Evolutionary conservation across 1,140 invertebrate species (phyloP), one percentile per base, ranked within the genome.

Genomic region (Laupala kohalensis): DNA sequence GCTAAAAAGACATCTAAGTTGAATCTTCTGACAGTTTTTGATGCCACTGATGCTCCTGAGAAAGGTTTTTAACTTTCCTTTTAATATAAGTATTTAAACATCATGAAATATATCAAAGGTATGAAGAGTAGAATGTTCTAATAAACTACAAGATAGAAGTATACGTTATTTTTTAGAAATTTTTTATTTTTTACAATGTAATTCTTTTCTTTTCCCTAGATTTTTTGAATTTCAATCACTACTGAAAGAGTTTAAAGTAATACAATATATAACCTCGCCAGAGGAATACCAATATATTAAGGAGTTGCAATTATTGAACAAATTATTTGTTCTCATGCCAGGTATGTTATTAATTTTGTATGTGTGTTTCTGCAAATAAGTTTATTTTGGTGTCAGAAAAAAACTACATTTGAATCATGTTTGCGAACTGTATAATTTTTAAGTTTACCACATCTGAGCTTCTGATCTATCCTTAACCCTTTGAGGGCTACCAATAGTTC

Each of bases 261-360:
- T 84, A 25, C 80, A 78, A 71, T 90, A 83, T 77, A 76, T 74
- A 30, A 84, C 87, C 66, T 75, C 79, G 53, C 28, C 77, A 70
- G 73, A 78, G 69, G 74, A 82, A 23, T 81, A 81, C 71, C 75
- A 79, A 9, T 79, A 84, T 75, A 88, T 88, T 71, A 89, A 87
- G 80, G 92, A 19, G 80, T 94, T 62, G 95, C 96, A 2, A 96
- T 99, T 73, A 89, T 99, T 71, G 96, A 99, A 80, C 97, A 99
- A 84, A 94, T 97, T 76, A 92, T 98, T 74, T 96, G 94, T 83
- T 90, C 95, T 0, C 87, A 92, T 82, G 89, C 93, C 5, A 85
- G 86, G 85, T 90, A 79, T 74, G 62, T 25, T 37, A 4, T n/a
- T n/a, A n/a, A n/a, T n/a, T n/a, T n/a, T n/a, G n/a, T n/a, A n/a